These are phyloP conservation scores for Ictidomys tridecemlineatus DNA, from an alignment of 2,113 vertebrate genomes.

Conservation along the genomic window DNA sequence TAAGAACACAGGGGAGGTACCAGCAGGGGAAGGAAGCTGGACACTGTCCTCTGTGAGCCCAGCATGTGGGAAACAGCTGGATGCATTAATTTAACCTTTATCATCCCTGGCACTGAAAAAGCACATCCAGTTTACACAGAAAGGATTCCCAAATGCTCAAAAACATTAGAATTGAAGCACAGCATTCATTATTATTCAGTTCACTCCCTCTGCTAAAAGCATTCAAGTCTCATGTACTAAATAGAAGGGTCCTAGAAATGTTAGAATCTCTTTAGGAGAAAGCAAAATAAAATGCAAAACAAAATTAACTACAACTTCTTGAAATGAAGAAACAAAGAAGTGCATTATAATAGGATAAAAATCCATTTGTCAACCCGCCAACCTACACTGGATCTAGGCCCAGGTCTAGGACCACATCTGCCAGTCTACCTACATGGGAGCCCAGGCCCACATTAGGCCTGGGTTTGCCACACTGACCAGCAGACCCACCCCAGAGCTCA, in stretches of 20 bases:
- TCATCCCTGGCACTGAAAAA: slow-evolving; percentile 74
- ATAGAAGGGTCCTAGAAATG: not conserved
- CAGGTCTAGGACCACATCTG: too few species aligned
- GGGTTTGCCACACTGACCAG: too few species aligned
- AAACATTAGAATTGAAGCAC: not conserved
- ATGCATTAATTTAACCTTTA: slow-evolving; percentile 72
- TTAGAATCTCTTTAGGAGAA: not conserved
- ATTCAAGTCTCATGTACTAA: not conserved
- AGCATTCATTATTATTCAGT: not conserved
- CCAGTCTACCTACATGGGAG: too few species aligned
- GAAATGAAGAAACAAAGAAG: not conserved
- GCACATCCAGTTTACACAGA: slow-evolving; percentile 64
- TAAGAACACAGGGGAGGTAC: slow-evolving; percentile 66
- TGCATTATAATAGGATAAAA: not conserved
- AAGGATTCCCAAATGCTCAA: slow-evolving; percentile 44
- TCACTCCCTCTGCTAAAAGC: not conserved
- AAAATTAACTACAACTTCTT: not conserved
- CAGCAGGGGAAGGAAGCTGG: slow-evolving; percentile 73
- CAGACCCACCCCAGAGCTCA: too few species aligned
- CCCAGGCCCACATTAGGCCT: too few species aligned
- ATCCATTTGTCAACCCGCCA: not conserved
- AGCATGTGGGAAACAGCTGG: slow-evolving; percentile 81
- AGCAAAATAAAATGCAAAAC: not conserved
- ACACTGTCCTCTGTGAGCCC: slow-evolving; percentile 34
- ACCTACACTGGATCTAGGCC: too few species aligned